These are phyloP conservation scores for Sinocyclocheilus grahami DNA, from an alignment of 2,113 vertebrate genomes.

Conservation along the genomic window DNA sequence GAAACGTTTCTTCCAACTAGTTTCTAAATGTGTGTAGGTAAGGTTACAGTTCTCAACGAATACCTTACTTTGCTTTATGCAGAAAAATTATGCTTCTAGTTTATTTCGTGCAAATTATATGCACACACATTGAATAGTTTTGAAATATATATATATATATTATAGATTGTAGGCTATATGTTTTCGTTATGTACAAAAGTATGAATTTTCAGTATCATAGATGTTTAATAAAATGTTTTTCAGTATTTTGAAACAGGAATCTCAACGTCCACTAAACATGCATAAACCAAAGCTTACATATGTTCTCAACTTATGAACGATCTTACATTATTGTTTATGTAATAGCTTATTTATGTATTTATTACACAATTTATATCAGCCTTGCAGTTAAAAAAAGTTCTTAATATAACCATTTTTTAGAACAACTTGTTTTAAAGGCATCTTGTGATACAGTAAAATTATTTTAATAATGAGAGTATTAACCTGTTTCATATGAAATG, in stretches of 20 bases:
- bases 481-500: background rate
- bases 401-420: too few species aligned
- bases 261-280: background rate
- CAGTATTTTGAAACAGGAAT: background rate
- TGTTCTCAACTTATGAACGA: background rate
- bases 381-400: too few species aligned
- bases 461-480: too few species aligned
- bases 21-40: background rate
- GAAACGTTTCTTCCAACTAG: background rate
- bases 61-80: background rate
- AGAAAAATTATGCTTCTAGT: too few species aligned
- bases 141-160: too few species aligned
- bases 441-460: too few species aligned
- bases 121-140: too few species aligned
- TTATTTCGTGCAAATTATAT: too few species aligned
- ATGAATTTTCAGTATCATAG: background rate
- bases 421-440: too few species aligned
- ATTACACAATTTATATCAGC: background rate
- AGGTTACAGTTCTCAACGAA: background rate
- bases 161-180: background rate
- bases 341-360: background rate
- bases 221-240: background rate
- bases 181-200: background rate
- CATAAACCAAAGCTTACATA: background rate
- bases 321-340: background rate